Conservation (phyloP, 2,113 vertebrate species). For the Stegastes partitus region DNA sequence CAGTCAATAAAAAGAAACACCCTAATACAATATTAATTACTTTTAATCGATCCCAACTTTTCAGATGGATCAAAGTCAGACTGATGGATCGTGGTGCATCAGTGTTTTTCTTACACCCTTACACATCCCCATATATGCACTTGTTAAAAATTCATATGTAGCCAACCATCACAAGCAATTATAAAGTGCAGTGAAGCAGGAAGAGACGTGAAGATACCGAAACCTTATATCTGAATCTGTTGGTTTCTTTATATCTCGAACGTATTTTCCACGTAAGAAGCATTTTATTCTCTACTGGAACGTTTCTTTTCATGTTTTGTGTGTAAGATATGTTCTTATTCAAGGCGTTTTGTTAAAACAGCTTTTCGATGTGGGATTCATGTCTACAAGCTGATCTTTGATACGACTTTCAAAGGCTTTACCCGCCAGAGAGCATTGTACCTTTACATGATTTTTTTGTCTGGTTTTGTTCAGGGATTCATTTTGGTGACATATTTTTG, state of each 20-base stretch:
- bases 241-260: no score
- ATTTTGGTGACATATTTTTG: constrained; percentile 33
- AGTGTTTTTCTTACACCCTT: neutral
- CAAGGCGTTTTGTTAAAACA: neutral
- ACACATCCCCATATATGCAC: neutral
- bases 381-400: neutral
- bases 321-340: neutral
- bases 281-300: neutral
- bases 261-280: neutral
- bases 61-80: constrained; percentile 31
- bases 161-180: constrained; percentile 14
- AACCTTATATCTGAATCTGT: neutral
- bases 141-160: constrained; percentile 8
- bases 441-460: constrained; percentile 8
- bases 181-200: neutral
- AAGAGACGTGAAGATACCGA: neutral
- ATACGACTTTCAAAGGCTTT: neutral
- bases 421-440: neutral
- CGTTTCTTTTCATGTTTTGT: neutral
- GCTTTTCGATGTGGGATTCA: neutral
- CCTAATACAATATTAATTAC: constrained; percentile 39
- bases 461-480: constrained; percentile 46
- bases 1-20: constrained; percentile 45
- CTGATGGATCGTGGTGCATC: constrained; percentile 9
- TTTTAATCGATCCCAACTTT: constrained; percentile 44